Conservation (phyloP, 2,888 invertebrate genomes). For the Apodemia duryi region DNA sequence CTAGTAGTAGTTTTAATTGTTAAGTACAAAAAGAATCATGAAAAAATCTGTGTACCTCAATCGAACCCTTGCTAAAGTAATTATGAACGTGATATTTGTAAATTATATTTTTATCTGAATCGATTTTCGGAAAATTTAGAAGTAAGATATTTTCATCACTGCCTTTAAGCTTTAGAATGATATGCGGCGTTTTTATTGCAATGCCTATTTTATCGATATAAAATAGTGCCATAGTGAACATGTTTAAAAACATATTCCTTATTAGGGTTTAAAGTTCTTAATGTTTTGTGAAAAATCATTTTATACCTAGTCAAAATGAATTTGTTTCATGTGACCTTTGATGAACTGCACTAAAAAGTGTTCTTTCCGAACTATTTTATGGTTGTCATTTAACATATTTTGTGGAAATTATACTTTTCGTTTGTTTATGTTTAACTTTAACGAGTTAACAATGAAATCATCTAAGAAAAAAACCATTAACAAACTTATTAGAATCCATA, state of each 20-base stretch:
- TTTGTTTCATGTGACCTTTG: slow-evolving; percentile 28
- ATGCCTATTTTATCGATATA: slow-evolving; percentile 62
- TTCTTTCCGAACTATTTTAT: too few species aligned
- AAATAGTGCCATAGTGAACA: slow-evolving; percentile 66
- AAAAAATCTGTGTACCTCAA: slow-evolving; percentile 19
- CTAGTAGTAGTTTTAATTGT: slow-evolving; percentile 36
- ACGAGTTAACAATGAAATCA: slow-evolving; percentile 35
- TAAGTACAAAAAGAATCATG: slow-evolving; percentile 23
- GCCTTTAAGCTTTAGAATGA: slow-evolving; percentile 52
- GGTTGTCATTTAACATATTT: too few species aligned
- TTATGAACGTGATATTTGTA: slow-evolving; percentile 8
- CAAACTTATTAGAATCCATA: too few species aligned
- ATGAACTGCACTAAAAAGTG: slow-evolving; percentile 20
- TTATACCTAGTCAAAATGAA: slow-evolving; percentile 55
- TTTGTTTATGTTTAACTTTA: too few species aligned
- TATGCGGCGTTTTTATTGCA: slow-evolving; percentile 44
- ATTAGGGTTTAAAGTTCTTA: slow-evolving; percentile 9
- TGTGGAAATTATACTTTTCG: too few species aligned
- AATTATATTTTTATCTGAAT: background rate
- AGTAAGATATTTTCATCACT: slow-evolving; percentile 12
- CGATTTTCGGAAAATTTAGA: background rate
- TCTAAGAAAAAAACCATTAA: too few species aligned
- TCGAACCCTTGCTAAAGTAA: slow-evolving; percentile 1
- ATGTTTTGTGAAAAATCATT: slow-evolving; percentile 21
- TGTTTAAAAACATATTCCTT: slow-evolving; percentile 12